Evolutionary conservation across 64 coral and sea anemone genomes (phyloP).

Genomic region (Stichodactyla mertensii): DNA sequence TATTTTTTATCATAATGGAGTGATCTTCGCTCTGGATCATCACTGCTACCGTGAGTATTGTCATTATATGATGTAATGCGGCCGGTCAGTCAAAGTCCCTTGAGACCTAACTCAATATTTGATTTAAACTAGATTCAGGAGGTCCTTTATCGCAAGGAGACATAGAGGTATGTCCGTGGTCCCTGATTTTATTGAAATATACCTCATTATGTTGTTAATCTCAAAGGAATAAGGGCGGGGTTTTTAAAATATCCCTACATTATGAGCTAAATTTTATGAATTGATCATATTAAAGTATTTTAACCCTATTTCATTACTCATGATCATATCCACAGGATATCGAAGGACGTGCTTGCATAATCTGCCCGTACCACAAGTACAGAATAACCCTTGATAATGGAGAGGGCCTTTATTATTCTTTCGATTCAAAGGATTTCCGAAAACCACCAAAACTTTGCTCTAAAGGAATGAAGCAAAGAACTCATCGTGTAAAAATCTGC

Average conservation of each 20-base stretch:
- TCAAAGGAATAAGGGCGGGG: too few species aligned
- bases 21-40: slow-evolving; percentile 44
- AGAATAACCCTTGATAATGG: slow-evolving; percentile 50
- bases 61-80: too few species aligned
- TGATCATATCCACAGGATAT: slow-evolving; percentile 14
- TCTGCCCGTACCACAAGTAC: slow-evolving; percentile 53
- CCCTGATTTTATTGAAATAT: too few species aligned
- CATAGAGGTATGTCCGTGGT: slow-evolving; percentile 25
- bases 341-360: slow-evolving; percentile 38
- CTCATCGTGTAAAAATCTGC: slow-evolving; percentile 25
- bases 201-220: too few species aligned
- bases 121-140: slow-evolving; percentile 38
- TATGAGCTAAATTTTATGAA: too few species aligned
- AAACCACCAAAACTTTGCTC: slow-evolving; percentile 54
- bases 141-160: slow-evolving; percentile 42
- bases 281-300: not conserved
- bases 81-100: too few species aligned
- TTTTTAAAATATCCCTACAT: too few species aligned
- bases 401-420: slow-evolving; percentile 38
- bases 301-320: not conserved
- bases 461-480: slow-evolving; percentile 35
- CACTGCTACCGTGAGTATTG: slow-evolving; percentile 46
- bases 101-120: not conserved
- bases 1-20: slow-evolving; percentile 38
- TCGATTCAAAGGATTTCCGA: slow-evolving; percentile 29